Evolutionary conservation across 2,113 vertebrate genomes (phyloP).

Genomic region (Ctenomys sociabilis): DNA sequence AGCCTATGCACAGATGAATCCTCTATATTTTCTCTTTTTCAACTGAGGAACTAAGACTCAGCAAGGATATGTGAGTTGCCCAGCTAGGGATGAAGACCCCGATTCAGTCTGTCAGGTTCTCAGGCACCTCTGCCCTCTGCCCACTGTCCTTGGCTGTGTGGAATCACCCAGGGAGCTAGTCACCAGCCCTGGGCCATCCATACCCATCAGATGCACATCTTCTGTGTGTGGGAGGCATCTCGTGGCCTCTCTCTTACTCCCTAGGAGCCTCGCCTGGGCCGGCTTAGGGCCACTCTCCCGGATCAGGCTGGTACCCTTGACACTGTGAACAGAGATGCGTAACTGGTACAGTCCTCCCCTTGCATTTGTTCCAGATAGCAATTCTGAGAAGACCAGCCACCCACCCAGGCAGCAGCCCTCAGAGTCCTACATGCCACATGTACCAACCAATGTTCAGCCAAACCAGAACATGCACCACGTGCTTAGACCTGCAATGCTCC

Average conservation of each 20-base stretch:
- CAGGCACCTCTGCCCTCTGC: neutral
- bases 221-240: neutral
- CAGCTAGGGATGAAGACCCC: no score
- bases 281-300: fast-evolving
- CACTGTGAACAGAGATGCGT: neutral
- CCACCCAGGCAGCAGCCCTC: neutral
- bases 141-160: neutral
- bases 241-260: neutral
- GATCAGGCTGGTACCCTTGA: no score
- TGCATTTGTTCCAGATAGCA: neutral
- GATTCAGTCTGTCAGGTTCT: neutral
- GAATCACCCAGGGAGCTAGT: neutral
- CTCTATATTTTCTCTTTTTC: neutral
- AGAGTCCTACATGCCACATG: neutral
- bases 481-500: no score
- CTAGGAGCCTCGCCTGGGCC: no score
- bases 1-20: neutral
- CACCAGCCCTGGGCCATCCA: neutral
- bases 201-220: neutral
- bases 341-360: neutral
- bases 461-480: neutral
- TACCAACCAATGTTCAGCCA: neutral
- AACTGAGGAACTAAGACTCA: neutral
- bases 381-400: neutral
- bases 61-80: neutral